Evolutionary conservation across 2,113 vertebrate species (phyloP).

Genomic region (Fulica atra): DNA sequence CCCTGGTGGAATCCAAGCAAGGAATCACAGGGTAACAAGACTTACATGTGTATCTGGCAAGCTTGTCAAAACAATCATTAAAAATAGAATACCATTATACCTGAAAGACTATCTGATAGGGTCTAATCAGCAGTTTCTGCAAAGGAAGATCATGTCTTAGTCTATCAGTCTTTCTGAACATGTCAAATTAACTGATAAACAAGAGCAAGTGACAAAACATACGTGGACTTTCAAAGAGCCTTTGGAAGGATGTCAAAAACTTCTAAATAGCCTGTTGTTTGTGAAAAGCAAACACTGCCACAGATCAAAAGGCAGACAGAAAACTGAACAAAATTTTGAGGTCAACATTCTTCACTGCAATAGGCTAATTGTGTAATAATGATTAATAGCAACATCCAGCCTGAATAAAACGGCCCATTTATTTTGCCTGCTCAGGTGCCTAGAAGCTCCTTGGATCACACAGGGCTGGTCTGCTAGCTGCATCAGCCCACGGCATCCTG

Average conservation of each 20-base stretch:
- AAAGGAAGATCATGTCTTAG: conserved; percentile 9
- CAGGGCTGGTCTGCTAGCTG: neutral
- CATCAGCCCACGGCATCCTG: no score
- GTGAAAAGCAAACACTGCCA: neutral
- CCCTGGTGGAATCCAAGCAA: neutral
- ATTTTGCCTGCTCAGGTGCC: neutral
- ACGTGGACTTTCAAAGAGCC: neutral
- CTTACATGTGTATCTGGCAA: conserved; percentile 36
- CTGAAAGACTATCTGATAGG: conserved; percentile 23
- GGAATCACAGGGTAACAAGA: neutral
- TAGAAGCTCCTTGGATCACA: neutral
- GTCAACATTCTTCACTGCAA: neutral
- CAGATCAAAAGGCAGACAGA: neutral
- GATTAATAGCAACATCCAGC: neutral
- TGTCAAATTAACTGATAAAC: conserved; percentile 31
- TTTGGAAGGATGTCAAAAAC: neutral
- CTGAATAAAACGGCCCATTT: neutral
- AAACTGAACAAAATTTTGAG: neutral
- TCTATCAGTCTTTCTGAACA: conserved; percentile 22
- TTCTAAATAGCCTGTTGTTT: neutral
- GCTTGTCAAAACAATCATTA: conserved; percentile 28
- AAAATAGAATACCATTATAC: conserved; percentile 45
- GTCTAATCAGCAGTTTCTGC: conserved; percentile 49
- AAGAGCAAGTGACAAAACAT: neutral
- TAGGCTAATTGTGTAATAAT: neutral